Base-by-base conservation (phyloP, 2,888 invertebrate genomes). In the Conus canariensis region DNA sequence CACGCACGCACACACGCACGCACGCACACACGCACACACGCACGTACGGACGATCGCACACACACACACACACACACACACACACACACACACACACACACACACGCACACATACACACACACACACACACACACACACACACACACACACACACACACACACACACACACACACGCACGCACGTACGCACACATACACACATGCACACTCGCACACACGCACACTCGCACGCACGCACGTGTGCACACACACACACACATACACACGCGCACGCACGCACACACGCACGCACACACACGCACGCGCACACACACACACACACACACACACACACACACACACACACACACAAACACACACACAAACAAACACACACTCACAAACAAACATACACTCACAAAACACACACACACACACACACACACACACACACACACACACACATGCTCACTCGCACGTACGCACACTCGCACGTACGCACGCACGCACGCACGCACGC, bases 331-430 rank as follows among this genome's bases (percentile, higher is more conserved):
- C 30, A 70, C 70, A 14, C 70, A 16, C 70, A 70, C n/a, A 2
- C 19, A 70, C 70, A 16, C n/a, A 70, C 70, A n/a, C 70, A 30
- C 30, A 30, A 30, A 30, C 30, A 30, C 30, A 30, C 1, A 30
- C 30, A 30, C 30, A 30, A 30, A 30, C 30, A 30, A 30, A 30
- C 30, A 30, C 30, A 30, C 30, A 30, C 30, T 30, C 30, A 30
- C 30, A 30, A 30, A 30, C 30, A 30, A 0, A 70, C 70, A 16
- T 0, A 70, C 70, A 16, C 70, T n/a, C n/a, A n/a, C n/a, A n/a
- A n/a, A n/a, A 70, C 70, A 70, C 70, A 70, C 70, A 70, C 70
- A 70, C 70, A 70, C 70, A 70, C 70, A 70, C 70, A 70, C 70
- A 70, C 70, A 70, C 70, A 70, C 70, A 30, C 30, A 30, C 30